Base-by-base conservation (phyloP, 2,888 invertebrate species). In the Epistrophe eligans region DNA sequence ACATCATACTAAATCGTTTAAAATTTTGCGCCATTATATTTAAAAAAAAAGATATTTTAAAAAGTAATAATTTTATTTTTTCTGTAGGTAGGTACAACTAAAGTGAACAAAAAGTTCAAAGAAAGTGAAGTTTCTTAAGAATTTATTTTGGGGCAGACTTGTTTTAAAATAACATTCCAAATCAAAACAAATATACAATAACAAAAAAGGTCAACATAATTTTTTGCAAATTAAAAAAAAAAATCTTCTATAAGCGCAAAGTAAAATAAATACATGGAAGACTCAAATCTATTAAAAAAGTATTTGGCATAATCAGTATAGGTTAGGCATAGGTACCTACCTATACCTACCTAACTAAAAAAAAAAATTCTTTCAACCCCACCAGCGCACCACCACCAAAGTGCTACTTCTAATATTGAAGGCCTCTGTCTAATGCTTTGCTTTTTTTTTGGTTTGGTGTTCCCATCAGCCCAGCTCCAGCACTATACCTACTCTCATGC, bases 371-470 rank as follows among this genome's bases (percentile, higher is more conserved):
- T 52, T 48, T 79, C 79, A 67, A 73, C 67, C 70, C 67, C 28
- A 67, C 67, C 48, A 66, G 24, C 24, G 48, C 66, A 32, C 32
- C 48, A 50, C 48, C 48, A 70, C 40, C 45, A 72, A 77, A 77
- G 66, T 77, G 55, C 57, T 71, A 55, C 66, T 45, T 38, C 77
- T 81, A 67, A 72, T 66, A 45, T 48, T 40, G 66, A 80, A 66
- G 57, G 76, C 76, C 50, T 50, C 13, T 32, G 66, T 57, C 74
- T 76, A 79, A 79, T 58, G 70, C 66, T 84, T 52, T 67, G 73
- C 80, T 62, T 19, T n/a, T n/a, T n/a, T n/a, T n/a, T 24, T 24
- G 15, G 38, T 50, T 72, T 62, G 62, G 66, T 79, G 55, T 57
- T 40, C 64, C 79, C 79, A 83, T 64, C 32, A 48, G 24, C 24